Conservation (phyloP, 2,888 invertebrate species). For the Melinaea menophilus region DNA sequence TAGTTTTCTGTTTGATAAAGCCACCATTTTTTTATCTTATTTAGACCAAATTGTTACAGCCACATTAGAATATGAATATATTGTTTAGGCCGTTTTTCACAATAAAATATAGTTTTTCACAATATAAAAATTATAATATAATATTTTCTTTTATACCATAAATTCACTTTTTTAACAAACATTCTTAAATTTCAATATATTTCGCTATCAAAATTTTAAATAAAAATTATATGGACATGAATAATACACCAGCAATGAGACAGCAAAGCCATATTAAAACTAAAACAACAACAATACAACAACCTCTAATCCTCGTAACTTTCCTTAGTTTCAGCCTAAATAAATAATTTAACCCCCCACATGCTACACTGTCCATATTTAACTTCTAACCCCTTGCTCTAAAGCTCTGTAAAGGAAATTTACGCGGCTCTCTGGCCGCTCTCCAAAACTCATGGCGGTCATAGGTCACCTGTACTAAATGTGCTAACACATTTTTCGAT, state of each 20-base stretch:
- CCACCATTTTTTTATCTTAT: constrained; percentile 42
- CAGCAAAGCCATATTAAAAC: constrained; percentile 21
- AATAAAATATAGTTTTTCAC: no score
- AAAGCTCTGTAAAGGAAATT: constrained; percentile 56
- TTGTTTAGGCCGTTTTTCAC: no score
- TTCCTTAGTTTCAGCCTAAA: constrained; percentile 35
- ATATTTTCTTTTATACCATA: no score
- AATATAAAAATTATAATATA: no score
- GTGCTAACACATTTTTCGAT: constrained; percentile 55
- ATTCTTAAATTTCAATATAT: no score
- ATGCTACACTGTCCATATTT: constrained; percentile 47
- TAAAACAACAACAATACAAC: constrained; percentile 24
- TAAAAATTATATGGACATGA: constrained; percentile 34
- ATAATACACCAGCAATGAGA: constrained; percentile 25
- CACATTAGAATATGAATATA: no score
- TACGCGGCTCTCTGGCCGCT: constrained; percentile 55
- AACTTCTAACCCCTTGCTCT: constrained; percentile 52
- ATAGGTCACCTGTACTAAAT: constrained; percentile 63
- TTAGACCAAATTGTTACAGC: constrained; percentile 50
- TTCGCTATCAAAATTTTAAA: no score
- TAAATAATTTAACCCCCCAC: constrained; percentile 37
- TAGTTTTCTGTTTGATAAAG: constrained; percentile 70
- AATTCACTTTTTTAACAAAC: no score
- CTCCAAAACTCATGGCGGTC: constrained; percentile 60
- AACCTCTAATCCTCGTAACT: constrained; percentile 33